Conservation (phyloP, 2,888 invertebrate genomes). For the Leptothorax acervorum region DNA sequence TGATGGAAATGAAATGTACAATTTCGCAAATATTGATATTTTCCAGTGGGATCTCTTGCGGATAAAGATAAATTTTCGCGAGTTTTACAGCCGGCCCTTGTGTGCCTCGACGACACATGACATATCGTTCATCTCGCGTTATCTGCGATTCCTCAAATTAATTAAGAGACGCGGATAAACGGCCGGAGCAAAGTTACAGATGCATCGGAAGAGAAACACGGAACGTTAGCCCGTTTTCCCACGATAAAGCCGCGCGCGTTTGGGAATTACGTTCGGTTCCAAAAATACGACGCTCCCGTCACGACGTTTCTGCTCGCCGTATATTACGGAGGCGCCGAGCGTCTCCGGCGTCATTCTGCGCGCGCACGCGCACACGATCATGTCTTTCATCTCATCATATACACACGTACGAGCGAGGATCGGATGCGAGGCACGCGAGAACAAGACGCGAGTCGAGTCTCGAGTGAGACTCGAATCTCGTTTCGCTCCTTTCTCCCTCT, state of each 20-base stretch:
- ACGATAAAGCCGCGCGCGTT: not conserved
- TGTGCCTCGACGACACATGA: not conserved
- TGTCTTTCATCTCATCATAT: not conserved
- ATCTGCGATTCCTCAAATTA: not conserved
- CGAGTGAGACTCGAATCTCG: not conserved
- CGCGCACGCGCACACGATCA: not conserved
- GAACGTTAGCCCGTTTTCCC: too few species aligned
- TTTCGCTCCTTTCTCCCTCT: not conserved
- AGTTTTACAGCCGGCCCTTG: not conserved
- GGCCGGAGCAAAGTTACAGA: not conserved
- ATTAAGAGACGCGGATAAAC: not conserved
- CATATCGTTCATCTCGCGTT: not conserved
- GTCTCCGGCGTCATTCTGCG: not conserved
- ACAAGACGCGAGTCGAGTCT: not conserved
- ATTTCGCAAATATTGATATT: not conserved
- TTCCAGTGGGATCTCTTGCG: too few species aligned
- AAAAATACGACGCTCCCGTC: not conserved
- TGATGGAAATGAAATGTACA: not conserved
- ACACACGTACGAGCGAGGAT: not conserved
- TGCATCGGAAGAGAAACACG: not conserved
- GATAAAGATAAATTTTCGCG: not conserved
- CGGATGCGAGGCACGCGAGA: not conserved
- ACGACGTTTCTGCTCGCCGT: not conserved
- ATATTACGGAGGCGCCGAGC: not conserved
- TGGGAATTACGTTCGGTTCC: too few species aligned